Conservation (phyloP, 2,113 vertebrate species). For the Megatriorchis doriae region DNA sequence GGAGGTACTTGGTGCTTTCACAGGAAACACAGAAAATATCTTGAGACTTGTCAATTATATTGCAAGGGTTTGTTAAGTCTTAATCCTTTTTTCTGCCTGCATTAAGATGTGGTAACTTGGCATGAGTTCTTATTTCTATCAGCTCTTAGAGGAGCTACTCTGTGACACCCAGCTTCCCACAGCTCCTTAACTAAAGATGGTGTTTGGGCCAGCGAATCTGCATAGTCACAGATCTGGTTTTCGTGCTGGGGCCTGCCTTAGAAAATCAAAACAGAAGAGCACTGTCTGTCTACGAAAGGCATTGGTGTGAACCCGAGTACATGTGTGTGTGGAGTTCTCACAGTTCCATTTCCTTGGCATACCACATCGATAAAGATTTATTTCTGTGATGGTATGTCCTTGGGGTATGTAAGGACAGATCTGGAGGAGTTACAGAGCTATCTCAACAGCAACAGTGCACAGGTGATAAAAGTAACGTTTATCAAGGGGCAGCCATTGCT, state of each 20-base stretch:
- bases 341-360: slow-evolving; percentile 1
- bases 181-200: not conserved
- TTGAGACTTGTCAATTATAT: not conserved
- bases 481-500: not conserved
- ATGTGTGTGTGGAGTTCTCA: not conserved
- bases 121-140: not conserved
- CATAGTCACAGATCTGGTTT: slow-evolving; percentile 44
- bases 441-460: not conserved
- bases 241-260: slow-evolving; percentile 2
- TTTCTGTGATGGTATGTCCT: not conserved
- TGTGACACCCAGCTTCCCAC: slow-evolving; percentile 21
- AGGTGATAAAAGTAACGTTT: not conserved
- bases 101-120: not conserved
- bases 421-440: slow-evolving; percentile 8
- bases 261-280: slow-evolving; percentile 30
- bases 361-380: not conserved
- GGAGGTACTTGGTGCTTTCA: not conserved
- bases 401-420: not conserved
- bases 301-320: slow-evolving; percentile 2
- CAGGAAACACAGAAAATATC: not conserved
- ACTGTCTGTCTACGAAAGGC: not conserved
- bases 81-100: slow-evolving; percentile 36
- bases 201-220: slow-evolving; percentile 36
- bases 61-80: not conserved
- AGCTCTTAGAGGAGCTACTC: not conserved